phyloP scores from a whole-genome alignment of 2,113 vertebrate species.

The Zosterops hypoxanthus region DNA sequence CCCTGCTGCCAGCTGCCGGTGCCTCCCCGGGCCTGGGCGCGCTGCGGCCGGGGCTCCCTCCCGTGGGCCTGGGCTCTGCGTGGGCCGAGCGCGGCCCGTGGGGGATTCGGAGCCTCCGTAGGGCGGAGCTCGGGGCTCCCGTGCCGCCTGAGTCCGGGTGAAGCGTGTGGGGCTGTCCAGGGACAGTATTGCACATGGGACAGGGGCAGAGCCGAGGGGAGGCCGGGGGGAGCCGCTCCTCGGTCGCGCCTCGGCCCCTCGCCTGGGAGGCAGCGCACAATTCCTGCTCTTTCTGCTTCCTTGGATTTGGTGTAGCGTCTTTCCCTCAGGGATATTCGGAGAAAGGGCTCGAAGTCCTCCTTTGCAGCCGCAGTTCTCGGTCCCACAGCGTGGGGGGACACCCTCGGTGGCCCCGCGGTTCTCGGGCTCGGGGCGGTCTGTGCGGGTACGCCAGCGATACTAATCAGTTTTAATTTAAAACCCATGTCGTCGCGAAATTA shows the following conservation, averaged over 20 bases:
- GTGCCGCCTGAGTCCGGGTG: too few species aligned
- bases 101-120: neutral
- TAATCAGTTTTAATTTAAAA: neutral
- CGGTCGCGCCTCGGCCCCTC: rapidly evolving
- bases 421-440: rapidly evolving
- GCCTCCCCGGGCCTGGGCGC: neutral
- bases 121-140: neutral
- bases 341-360: rapidly evolving
- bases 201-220: neutral
- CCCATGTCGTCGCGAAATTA: rapidly evolving
- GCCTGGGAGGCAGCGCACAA: rapidly evolving
- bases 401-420: rapidly evolving
- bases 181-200: too few species aligned
- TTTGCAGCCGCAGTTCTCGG: rapidly evolving
- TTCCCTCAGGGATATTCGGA: rapidly evolving
- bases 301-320: rapidly evolving
- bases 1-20: rapidly evolving
- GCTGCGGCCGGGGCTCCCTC: neutral
- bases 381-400: rapidly evolving
- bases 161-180: neutral
- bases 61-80: neutral
- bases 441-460: rapidly evolving
- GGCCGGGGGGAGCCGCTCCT: neutral
- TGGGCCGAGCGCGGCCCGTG: neutral
- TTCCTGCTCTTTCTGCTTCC: rapidly evolving